A percentile compares a stretch with the other conserved stretches of the same genome.
These are phyloP conservation scores for Meta bourneti DNA, from an alignment of 2,888 invertebrate species.

Conservation along the genomic window DNA sequence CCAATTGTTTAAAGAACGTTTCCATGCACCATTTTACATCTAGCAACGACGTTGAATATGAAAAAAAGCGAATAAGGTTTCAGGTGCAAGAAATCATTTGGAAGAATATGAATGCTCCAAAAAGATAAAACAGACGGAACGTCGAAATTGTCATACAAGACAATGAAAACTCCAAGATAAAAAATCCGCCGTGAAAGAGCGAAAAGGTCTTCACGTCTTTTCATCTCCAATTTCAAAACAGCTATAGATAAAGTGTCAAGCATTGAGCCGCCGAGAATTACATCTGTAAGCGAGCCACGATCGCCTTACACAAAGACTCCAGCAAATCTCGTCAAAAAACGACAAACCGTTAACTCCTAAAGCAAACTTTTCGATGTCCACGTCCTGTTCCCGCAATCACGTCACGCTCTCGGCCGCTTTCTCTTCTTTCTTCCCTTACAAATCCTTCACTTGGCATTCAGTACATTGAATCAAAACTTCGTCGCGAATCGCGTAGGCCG, in stretches of 20 bases:
- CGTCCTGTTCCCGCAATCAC: neutral
- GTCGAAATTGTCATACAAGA: neutral
- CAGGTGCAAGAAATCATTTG: neutral
- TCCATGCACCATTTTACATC: too few species aligned
- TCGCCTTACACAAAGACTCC: conserved; percentile 20
- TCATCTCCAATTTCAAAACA: conserved; percentile 7
- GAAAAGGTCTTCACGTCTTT: neutral
- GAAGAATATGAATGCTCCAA: neutral
- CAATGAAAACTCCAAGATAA: neutral
- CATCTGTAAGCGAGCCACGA: conserved; percentile 22
- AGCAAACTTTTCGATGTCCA: conserved; percentile 3
- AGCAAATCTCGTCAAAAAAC: conserved; percentile 32
- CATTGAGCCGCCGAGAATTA: neutral
- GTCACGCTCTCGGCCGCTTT: neutral
- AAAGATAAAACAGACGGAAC: neutral
- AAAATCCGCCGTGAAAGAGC: neutral
- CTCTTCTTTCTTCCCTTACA: conserved; percentile 12
- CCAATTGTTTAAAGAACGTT: too few species aligned
- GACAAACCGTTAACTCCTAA: conserved; percentile 43
- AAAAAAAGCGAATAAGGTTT: neutral
- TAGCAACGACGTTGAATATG: too few species aligned
- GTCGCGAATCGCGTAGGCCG: conserved; percentile 26
- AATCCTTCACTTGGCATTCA: conserved; percentile 43
- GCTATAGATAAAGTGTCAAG: neutral
- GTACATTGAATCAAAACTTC: conserved; percentile 24